Evolutionary conservation across 2,797 vertebrate genomes (phyloP).

Genomic region (Paramormyrops hopkinsi): DNA sequence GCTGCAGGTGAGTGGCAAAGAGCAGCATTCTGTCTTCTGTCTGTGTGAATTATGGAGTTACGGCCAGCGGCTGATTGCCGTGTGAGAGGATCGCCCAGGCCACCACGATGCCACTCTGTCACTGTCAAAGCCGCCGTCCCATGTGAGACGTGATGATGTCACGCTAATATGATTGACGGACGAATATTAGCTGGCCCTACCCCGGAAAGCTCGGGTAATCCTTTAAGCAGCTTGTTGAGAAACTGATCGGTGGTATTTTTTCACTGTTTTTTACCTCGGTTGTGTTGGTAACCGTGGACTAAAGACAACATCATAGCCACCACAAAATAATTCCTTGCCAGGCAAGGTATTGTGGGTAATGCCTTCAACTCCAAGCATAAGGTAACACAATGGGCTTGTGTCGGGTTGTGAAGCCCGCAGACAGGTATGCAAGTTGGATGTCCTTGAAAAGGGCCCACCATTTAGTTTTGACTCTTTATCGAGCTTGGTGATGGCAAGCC

Average conservation of each 20-base stretch:
- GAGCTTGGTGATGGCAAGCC: constrained; percentile 2
- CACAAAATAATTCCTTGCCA: neutral
- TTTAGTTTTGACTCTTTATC: constrained; percentile 24
- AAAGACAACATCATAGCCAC: neutral
- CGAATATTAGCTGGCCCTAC: neutral
- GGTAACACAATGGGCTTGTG: neutral
- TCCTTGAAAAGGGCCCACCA: constrained; percentile 35
- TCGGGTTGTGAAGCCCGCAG: neutral
- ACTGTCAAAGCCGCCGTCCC: neutral
- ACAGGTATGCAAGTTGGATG: constrained; percentile 38
- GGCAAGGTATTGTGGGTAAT: neutral
- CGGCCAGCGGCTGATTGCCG: constrained; percentile 1
- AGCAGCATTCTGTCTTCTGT: constrained; percentile 22
- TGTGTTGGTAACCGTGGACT: neutral
- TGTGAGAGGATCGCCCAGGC: constrained; percentile 22
- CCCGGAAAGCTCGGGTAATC: neutral
- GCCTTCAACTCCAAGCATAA: neutral
- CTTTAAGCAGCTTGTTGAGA: neutral
- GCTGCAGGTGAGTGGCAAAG: constrained; percentile 38
- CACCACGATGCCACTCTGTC: constrained; percentile 11
- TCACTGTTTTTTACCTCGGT: neutral
- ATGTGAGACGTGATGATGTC: neutral
- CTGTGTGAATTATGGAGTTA: constrained; percentile 39
- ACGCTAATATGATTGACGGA: neutral
- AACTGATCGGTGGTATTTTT: constrained; percentile 28